A percentile compares a stretch with the other conserved stretches of the same genome.
Evolutionary conservation across 1,140 invertebrate genomes (phyloP).

Genomic region (Mamestra configurata): DNA sequence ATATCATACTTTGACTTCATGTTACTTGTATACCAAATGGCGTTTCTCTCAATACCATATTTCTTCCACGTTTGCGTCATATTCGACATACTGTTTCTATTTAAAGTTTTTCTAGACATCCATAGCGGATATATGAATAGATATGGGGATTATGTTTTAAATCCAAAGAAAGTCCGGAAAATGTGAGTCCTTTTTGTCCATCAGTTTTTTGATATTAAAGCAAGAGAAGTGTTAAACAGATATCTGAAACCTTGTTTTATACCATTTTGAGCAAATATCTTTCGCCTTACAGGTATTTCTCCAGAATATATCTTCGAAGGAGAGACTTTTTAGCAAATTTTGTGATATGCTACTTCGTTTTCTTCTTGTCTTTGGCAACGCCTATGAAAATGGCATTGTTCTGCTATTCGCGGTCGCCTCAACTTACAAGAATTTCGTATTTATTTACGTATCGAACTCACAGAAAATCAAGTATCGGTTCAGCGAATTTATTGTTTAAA

Average conservation of each 20-base stretch:
- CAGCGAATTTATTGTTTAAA: slow-evolving; percentile 80
- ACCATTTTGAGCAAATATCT: not conserved
- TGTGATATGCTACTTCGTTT: slow-evolving; percentile 77
- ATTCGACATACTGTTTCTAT: slow-evolving; percentile 73
- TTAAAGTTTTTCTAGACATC: slow-evolving; percentile 78
- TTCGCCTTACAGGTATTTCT: slow-evolving; percentile 74
- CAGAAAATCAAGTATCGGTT: slow-evolving; percentile 79
- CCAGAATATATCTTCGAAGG: slow-evolving; percentile 72
- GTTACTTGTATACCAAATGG: slow-evolving; percentile 81
- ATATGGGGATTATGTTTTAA: slow-evolving; percentile 82
- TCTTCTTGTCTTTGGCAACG: slow-evolving; percentile 65
- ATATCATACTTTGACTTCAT: slow-evolving; percentile 78
- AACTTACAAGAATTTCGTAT: slow-evolving; percentile 81
- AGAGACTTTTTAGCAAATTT: slow-evolving; percentile 82
- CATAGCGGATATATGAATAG: slow-evolving; percentile 82
- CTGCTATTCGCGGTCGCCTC: slow-evolving; percentile 77
- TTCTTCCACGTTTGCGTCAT: slow-evolving; percentile 76
- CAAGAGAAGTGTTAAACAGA: not conserved
- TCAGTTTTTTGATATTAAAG: not conserved
- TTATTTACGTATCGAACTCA: slow-evolving; percentile 81
- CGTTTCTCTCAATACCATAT: slow-evolving; percentile 74
- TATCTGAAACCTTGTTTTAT: not conserved
- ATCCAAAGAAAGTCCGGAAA: slow-evolving; percentile 77
- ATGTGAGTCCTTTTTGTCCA: slow-evolving; percentile 68
- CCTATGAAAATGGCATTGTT: slow-evolving; percentile 71